Base-by-base conservation (phyloP, 1,140 invertebrate species). In the Bombyx mandarina region DNA sequence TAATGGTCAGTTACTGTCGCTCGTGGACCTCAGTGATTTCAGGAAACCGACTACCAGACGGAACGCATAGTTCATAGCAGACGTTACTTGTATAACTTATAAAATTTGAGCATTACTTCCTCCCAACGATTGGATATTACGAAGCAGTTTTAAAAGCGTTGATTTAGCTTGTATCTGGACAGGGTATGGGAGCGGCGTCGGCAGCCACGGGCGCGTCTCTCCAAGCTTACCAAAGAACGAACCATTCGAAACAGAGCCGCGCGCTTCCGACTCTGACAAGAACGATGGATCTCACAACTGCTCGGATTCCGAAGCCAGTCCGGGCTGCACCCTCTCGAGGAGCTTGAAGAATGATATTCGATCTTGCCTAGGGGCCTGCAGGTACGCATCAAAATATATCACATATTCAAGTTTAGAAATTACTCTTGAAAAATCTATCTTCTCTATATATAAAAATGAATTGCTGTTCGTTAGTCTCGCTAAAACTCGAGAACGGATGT, bases 151-250 rank as follows among this genome's bases (percentile, higher is more conserved):
- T 35, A 35, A 35, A 35, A 35, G 26, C 26, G 26, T 35, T 35
- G 26, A 35, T 35, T 35, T 35, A 35, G 26, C 26, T 35, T 35
- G 26, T 35, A 35, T 35, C 26, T 35, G 26, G 10, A 6, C 60
- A 85, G 82, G 82, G 3, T 86, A 86, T 60, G 82, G 82, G 58
- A 83, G 79, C 66, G 81, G 68, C 35, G 77, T 72, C 46, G 81
- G 82, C 43, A 84, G 83, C 58, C 73, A 84, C 48, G 81, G 83
- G 6, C 70, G 81, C 6, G 79, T 79, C 48, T 84, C 83, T n/a
- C 82, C 80, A 22, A 71, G 61, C 47, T 75, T 83, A 81, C 80
- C 81, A 82, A 84, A 86, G 81, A 82, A 64, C 66, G 79, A 75
- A 52, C 62, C 68, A 45, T 82, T 71, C 62, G 72, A 70, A 47